Evolutionary conservation across 2,113 vertebrate species (phyloP), one percentile per base, ranked within the genome.

Genomic region (Tenrec ecaudatus): DNA sequence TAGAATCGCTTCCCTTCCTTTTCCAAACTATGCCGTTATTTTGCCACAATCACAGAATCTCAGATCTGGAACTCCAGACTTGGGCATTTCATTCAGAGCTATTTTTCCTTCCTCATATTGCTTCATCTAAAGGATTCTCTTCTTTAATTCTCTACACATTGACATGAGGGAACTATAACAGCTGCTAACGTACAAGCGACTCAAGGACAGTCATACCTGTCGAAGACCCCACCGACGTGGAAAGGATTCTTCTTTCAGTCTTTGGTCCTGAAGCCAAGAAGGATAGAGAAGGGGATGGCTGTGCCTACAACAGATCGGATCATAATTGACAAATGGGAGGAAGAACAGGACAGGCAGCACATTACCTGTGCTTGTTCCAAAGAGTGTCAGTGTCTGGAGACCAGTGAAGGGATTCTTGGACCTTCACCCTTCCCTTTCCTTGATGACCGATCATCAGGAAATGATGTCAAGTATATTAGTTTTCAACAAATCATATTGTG

Each of bases 391-490:
- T 73, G 86, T 76, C 89, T 90, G 33, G 53, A 78, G 71, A 80
- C 23, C 68, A 94, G 73, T 36, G 83, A 76, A 29, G n/a, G 84
- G 77, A 93, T 86, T 91, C 71, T 81, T 66, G n/a, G 77, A 81
- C 43, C 19, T 31, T 93, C 64, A 85, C 92, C 17, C 85, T 91
- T 95, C 77, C 88, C 62, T 86, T 94, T 88, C 40, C 77, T 82
- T 92, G 94, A 88, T 69, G 76, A 57, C 20, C 81, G 71, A 58
- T 58, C 79, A 75, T 66, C 82, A 89, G 73, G 78, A 77, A 94
- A 95, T 47, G 27, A 89, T 22, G 82, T 11, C 75, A 92, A 64
- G 27, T 17, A 60, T 17, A 60, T 60, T 60, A 40, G 40, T 40
- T 40, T 40, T n/a, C n/a, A n/a, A n/a, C n/a, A n/a, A n/a, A n/a